Percentiles rank a stretch among this genome's conserved stretches.
phyloP scores from a whole-genome alignment of 2,113 vertebrate genomes.

The Dolichotis patagonum region DNA sequence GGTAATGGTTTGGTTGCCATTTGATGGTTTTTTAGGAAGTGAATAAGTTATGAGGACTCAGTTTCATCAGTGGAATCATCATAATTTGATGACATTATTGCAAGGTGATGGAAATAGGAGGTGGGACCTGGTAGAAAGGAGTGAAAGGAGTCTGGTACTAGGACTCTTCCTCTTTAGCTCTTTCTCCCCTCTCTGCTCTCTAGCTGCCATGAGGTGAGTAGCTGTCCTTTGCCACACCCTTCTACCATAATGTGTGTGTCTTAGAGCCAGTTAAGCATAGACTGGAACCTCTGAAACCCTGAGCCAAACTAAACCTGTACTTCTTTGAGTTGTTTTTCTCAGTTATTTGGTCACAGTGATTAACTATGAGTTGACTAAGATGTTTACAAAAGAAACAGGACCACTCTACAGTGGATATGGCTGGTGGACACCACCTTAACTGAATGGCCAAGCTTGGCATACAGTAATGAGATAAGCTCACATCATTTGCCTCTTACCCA shows the following conservation, averaged over 20 bases:
- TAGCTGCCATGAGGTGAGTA: neutral
- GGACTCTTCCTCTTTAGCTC: neutral
- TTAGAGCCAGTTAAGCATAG: neutral
- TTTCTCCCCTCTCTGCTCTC: neutral
- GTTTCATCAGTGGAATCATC: neutral
- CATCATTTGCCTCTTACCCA: neutral
- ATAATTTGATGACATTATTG: neutral
- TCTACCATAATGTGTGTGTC: neutral
- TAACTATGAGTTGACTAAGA: neutral
- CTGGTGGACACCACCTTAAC: neutral
- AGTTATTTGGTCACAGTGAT: neutral
- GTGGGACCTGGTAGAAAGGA: neutral
- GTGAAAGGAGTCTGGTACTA: neutral
- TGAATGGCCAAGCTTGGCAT: neutral
- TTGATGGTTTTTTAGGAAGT: neutral
- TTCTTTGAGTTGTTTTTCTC: neutral
- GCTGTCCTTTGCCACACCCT: neutral
- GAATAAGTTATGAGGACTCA: neutral
- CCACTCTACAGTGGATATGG: neutral
- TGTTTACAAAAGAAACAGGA: neutral
- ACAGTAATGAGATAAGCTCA: neutral
- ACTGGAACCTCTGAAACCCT: neutral
- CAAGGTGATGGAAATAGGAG: neutral
- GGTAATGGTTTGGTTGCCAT: neutral
- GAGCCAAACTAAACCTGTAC: neutral